Base-by-base conservation (phyloP, 2,797 vertebrate genomes). In the Loriculus beryllinus region DNA sequence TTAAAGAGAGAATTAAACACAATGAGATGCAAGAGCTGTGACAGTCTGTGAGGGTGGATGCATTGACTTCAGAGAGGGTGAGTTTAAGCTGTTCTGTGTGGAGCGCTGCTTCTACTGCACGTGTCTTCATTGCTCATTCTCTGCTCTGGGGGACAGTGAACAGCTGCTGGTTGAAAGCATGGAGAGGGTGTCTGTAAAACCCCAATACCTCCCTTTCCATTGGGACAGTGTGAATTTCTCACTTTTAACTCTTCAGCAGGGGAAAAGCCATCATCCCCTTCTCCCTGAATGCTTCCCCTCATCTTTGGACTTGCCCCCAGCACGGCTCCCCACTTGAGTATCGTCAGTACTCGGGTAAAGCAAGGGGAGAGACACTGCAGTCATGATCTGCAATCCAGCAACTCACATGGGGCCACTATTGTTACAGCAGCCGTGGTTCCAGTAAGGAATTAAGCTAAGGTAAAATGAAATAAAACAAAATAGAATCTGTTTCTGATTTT, bases 371-470 rank as follows among this genome's bases (percentile, higher is more conserved):
- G 28, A 48, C n/a, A 39, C 92, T 90, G 89, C 87, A 91, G 80
- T 69, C 86, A 76, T 64, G 69, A 96, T 68, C 90, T 93, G 88
- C 86, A 91, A 80, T 43, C 74, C 62, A 63, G 35, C 65, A 88
- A 33, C 91, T 90, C 85, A 86, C 91, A 52, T 25, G 89, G 57
- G 72, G 76, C 69, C 90, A 86, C 80, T 96, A 60, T 84, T 92
- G 65, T 83, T 90, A 78, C 69, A 82, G 70, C 54, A 94, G 87
- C 23, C 3, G 1, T 0, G 0, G 14, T 45, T 94, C 77, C 3
- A 4, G 26, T 29, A 16, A 74, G 43, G 40, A 93, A 52, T 79
- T 77, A 81, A 90, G 48, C 13, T 48, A 86, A 84, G 78, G 22
- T 29, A 92, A 89, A 90, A 54, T 52, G 14, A 85, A 89, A 86